Conservation (phyloP, 2,113 vertebrate species). For the Morone chrysops region DNA sequence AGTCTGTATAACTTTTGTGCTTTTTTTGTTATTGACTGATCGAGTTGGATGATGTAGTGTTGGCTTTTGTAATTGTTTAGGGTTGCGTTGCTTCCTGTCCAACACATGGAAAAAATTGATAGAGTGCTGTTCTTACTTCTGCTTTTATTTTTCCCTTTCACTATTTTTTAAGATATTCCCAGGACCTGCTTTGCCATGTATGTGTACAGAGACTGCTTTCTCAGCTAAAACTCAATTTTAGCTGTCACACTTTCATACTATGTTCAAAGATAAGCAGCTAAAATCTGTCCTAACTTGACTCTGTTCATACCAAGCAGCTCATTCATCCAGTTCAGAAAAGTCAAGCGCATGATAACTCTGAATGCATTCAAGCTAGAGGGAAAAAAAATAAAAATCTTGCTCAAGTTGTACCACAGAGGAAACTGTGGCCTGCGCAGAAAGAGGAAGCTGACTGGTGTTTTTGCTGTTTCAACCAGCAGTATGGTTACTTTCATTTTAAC, state of each 20-base stretch:
- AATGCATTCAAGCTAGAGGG: background rate
- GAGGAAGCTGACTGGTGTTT: conserved; percentile 56
- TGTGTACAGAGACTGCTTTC: background rate
- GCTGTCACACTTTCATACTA: background rate
- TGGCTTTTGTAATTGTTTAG: background rate
- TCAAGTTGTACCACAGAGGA: conserved; percentile 50
- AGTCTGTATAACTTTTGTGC: no score
- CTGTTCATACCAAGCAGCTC: background rate
- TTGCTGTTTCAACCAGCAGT: conserved; percentile 21
- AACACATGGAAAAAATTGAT: background rate
- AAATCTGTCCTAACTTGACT: background rate
- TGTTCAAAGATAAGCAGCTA: background rate
- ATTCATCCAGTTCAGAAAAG: background rate
- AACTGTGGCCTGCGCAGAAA: conserved; percentile 55
- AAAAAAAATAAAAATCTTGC: conserved; percentile 22
- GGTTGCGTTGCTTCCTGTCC: conserved; percentile 4
- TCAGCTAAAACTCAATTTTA: background rate
- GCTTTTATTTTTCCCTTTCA: background rate
- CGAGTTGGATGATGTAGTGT: background rate
- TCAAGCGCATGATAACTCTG: background rate
- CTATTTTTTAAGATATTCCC: background rate
- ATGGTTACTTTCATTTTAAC: conserved; percentile 42
- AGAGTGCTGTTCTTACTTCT: background rate
- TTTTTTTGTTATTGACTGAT: background rate
- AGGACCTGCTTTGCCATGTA: background rate